Evolutionary conservation across 92 coral and sea anemone genomes (phyloP).

Genomic region (Palythoa caribaeorum): DNA sequence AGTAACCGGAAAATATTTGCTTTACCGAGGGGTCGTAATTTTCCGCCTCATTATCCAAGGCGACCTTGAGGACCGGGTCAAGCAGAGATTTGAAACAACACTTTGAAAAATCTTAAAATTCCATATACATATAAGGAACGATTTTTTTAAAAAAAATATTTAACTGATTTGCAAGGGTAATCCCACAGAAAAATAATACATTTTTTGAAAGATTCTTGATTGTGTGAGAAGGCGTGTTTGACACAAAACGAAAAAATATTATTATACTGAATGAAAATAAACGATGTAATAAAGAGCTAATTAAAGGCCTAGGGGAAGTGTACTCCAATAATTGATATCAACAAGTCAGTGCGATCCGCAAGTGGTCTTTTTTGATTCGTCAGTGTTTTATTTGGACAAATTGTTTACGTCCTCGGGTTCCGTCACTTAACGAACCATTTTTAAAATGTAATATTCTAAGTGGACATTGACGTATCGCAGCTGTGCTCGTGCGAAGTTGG

Average conservation of each 20-base stretch:
- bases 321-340: constrained; percentile 15
- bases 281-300: not conserved
- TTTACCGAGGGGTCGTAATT: not conserved
- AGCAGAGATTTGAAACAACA: not conserved
- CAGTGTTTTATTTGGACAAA: not conserved
- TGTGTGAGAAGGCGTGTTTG: not conserved
- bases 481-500: not conserved
- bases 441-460: no score
- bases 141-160: not conserved
- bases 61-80: constrained; percentile 3
- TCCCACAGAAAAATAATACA: not conserved
- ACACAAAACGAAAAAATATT: not conserved
- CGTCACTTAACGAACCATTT: not conserved
- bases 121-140: constrained; percentile 15
- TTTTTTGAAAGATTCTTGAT: not conserved
- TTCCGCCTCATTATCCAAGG: not conserved
- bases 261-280: not conserved
- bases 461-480: no score
- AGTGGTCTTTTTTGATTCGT: constrained; percentile 10
- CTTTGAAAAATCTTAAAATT: not conserved
- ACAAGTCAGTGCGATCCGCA: constrained; percentile 15
- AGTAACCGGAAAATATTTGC: not conserved
- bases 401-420: constrained; percentile 4
- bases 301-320: constrained; percentile 10
- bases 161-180: not conserved